A percentile compares a stretch with the other conserved stretches of the same genome.
Evolutionary conservation across 2,888 invertebrate genomes (phyloP).

Genomic region (Sarcophaga caerulescens): DNA sequence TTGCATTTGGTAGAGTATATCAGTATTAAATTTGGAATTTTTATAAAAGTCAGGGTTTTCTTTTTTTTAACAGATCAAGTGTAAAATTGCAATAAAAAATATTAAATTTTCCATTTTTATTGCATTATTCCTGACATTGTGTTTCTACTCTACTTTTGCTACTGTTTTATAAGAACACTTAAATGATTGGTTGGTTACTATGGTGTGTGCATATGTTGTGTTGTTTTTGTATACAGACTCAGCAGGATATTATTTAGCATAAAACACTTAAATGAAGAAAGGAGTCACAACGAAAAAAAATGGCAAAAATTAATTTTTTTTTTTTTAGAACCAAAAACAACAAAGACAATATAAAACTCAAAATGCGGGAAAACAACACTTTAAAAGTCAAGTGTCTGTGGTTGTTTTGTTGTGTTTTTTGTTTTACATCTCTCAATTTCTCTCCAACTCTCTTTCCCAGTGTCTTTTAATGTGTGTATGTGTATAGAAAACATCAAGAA

Average conservation of each 20-base stretch:
- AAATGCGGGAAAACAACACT: slow-evolving; percentile 73
- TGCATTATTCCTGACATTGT: neutral
- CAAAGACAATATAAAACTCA: slow-evolving; percentile 60
- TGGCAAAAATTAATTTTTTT: slow-evolving; percentile 20
- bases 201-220: slow-evolving; percentile 42
- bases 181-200: slow-evolving; percentile 43
- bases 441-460: neutral
- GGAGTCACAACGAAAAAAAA: slow-evolving; percentile 41
- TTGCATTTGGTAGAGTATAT: no score
- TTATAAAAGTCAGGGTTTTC: no score
- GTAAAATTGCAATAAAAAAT: no score
- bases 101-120: no score
- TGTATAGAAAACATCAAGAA: slow-evolving; percentile 30
- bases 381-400: slow-evolving; percentile 76
- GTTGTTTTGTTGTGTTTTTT: slow-evolving; percentile 50
- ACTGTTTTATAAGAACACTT: slow-evolving; percentile 21
- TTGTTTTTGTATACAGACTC: slow-evolving; percentile 47
- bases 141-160: neutral
- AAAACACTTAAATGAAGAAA: slow-evolving; percentile 59
- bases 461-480: neutral
- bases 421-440: neutral
- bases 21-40: no score
- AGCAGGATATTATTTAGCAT: slow-evolving; percentile 67
- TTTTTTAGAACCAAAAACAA: slow-evolving; percentile 22
- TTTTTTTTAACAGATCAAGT: no score